phyloP scores from a whole-genome alignment of 1,140 invertebrate species.

The Pinna nobilis region DNA sequence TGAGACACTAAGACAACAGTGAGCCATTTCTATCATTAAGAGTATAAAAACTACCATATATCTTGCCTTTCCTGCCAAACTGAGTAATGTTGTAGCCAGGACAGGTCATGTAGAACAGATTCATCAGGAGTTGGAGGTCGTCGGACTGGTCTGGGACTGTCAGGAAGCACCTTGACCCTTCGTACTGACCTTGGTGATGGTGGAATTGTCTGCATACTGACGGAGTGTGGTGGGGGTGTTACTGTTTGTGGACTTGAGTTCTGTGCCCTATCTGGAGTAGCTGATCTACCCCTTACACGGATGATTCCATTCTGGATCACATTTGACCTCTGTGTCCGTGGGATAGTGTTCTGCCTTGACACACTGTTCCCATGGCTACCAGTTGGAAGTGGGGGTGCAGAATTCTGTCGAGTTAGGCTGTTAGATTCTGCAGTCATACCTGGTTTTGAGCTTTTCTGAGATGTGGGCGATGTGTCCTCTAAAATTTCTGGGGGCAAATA shows the following conservation, averaged over 20 bases:
- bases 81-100: conserved; percentile 41
- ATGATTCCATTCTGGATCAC: conserved; percentile 20
- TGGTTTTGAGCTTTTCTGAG: conserved; percentile 4
- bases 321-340: background rate
- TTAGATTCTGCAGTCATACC: conserved; percentile 8
- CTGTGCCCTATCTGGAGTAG: conserved; percentile 33
- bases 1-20: no score
- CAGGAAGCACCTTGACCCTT: conserved; percentile 39
- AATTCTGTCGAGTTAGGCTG: conserved; percentile 16
- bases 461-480: conserved; percentile 1
- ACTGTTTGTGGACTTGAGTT: conserved; percentile 25
- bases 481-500: conserved; percentile 28
- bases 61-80: conserved; percentile 47
- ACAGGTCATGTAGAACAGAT: conserved; percentile 38
- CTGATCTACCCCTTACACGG: conserved; percentile 29
- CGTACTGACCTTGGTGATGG: conserved; percentile 34
- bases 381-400: background rate
- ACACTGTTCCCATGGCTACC: background rate
- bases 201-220: conserved; percentile 33
- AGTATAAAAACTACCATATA: conserved; percentile 1
- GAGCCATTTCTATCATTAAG: background rate
- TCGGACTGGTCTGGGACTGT: conserved; percentile 23
- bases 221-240: conserved; percentile 10
- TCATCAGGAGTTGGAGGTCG: conserved; percentile 42
- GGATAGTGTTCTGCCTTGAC: conserved; percentile 17